Evolutionary conservation across 2,888 invertebrate species (phyloP).

Genomic region (Odontomyia ornata): DNA sequence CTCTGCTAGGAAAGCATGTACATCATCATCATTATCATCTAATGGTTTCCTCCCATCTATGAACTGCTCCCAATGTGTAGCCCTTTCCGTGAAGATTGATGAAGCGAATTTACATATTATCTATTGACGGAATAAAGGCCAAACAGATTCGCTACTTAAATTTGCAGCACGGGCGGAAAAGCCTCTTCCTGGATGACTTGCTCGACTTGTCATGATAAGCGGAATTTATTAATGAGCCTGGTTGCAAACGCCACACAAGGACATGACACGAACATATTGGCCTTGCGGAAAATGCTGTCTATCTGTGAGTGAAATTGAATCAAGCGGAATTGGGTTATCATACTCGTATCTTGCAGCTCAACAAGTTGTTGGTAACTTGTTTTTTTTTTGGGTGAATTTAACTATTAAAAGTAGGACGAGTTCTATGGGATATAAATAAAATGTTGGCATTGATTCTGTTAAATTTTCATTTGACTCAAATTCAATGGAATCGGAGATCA

Average conservation of each 20-base stretch:
- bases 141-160: conserved; percentile 5
- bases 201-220: conserved; percentile 29
- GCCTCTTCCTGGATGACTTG: conserved; percentile 18
- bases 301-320: background rate
- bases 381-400: no score
- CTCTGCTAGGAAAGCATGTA: no score
- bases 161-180: conserved; percentile 14
- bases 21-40: no score
- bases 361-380: conserved; percentile 28
- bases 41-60: no score
- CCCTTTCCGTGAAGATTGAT: conserved; percentile 16
- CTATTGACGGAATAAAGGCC: background rate
- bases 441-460: no score
- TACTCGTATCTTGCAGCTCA: conserved; percentile 18
- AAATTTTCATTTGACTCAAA: no score
- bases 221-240: conserved; percentile 29
- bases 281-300: background rate
- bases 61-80: no score
- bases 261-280: background rate
- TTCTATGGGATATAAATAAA: no score
- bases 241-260: conserved; percentile 4
- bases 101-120: conserved; percentile 30
- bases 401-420: no score
- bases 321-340: conserved; percentile 10
- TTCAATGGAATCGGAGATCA: no score